These are phyloP conservation scores for Cryptotermes secundus DNA, from an alignment of 1,140 invertebrate genomes.

Conservation along the genomic window DNA sequence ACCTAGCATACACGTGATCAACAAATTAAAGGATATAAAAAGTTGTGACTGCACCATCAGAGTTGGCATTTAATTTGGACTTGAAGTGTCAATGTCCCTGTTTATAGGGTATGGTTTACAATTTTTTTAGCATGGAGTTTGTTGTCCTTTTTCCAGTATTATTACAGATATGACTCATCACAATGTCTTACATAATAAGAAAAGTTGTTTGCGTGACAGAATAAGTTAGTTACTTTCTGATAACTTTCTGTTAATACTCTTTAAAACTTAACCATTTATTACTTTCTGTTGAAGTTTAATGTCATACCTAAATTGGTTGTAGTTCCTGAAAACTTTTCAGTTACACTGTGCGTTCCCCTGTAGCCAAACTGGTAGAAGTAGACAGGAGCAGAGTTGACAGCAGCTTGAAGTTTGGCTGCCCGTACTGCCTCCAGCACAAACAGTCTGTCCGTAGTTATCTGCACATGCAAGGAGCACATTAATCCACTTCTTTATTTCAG, in stretches of 20 bases:
- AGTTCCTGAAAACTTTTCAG: constrained; percentile 48
- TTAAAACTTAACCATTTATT: background rate
- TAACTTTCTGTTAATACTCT: no score
- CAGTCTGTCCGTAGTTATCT: constrained; percentile 39
- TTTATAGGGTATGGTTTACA: no score
- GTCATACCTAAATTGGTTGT: constrained; percentile 54
- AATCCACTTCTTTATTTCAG: background rate
- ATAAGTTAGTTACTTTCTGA: no score
- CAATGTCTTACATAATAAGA: background rate
- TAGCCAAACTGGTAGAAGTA: constrained; percentile 41
- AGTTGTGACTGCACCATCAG: no score
- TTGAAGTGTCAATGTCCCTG: no score
- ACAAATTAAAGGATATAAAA: no score
- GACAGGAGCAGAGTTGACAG: constrained; percentile 34
- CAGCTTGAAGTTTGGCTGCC: constrained; percentile 37
- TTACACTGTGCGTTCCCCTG: constrained; percentile 43
- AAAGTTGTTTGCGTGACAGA: no score
- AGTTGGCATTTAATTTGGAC: no score
- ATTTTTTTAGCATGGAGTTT: no score
- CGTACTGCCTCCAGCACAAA: constrained; percentile 37
- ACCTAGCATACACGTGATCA: no score
- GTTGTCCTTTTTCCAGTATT: no score
- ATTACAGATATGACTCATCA: background rate
- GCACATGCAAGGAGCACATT: background rate
- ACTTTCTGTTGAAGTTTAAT: constrained; percentile 25